These are phyloP conservation scores for Podotricha telesiphe DNA, from an alignment of 2,888 invertebrate species.

Conservation along the genomic window DNA sequence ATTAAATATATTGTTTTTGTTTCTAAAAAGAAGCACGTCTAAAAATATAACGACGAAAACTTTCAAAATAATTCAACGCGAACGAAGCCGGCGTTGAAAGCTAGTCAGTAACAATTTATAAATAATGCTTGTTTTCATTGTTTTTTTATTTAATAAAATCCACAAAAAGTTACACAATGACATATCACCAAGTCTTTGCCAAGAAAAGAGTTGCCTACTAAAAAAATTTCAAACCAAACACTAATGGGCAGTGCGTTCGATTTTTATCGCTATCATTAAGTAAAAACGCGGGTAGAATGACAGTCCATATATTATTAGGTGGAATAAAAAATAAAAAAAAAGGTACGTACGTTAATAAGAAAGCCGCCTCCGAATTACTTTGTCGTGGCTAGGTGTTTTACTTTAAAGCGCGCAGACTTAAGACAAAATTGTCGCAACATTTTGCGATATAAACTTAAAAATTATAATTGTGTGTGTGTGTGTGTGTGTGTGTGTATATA, in stretches of 20 bases:
- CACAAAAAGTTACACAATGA: neutral
- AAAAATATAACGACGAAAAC: too few species aligned
- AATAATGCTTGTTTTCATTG: too few species aligned
- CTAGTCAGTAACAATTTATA: too few species aligned
- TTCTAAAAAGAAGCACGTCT: too few species aligned
- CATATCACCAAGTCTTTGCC: neutral
- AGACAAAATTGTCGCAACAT: conserved; percentile 29
- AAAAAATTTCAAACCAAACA: conserved; percentile 10
- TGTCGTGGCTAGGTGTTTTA: conserved; percentile 30
- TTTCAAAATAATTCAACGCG: too few species aligned
- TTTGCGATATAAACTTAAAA: too few species aligned
- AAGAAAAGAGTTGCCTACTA: conserved; percentile 10
- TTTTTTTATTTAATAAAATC: neutral
- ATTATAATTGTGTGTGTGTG: too few species aligned
- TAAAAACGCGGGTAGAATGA: conserved; percentile 42
- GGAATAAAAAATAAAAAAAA: conserved; percentile 40
- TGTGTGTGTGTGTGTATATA: too few species aligned
- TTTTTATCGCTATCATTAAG: conserved; percentile 31
- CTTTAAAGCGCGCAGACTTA: neutral
- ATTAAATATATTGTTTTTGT: too few species aligned
- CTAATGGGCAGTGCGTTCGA: conserved; percentile 19
- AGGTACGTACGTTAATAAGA: conserved; percentile 36
- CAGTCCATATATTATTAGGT: conserved; percentile 49
- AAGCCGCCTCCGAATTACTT: conserved; percentile 42
- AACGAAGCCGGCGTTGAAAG: too few species aligned